Conservation (phyloP, 1,140 invertebrate genomes). For the Tigriopus japonicus region DNA sequence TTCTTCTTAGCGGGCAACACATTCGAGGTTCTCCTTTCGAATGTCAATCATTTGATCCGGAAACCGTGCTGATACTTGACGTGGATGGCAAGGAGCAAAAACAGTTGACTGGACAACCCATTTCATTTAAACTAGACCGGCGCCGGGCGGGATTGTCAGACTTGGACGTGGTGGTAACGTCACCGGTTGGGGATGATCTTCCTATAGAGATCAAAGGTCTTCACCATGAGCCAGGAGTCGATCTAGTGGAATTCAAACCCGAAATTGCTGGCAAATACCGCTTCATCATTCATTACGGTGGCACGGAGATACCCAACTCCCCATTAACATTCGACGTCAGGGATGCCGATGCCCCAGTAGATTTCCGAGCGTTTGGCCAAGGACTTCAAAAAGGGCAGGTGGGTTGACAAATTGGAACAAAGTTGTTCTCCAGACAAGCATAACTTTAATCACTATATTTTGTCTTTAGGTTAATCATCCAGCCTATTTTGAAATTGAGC, state of each 20-base stretch:
- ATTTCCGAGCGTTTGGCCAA: conserved; percentile 1
- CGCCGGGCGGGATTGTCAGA: conserved; percentile 73
- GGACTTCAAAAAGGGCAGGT: conserved; percentile 4
- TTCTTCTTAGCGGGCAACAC: conserved; percentile 71
- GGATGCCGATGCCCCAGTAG: conserved; percentile 14
- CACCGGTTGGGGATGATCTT: conserved; percentile 66
- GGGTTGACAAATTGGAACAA: conserved; percentile 23
- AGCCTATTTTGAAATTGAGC: no score
- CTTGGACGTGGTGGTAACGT: conserved; percentile 65
- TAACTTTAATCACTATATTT: no score
- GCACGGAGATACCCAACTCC: conserved; percentile 36
- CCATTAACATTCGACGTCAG: conserved; percentile 21
- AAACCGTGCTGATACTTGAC: conserved; percentile 34
- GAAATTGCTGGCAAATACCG: conserved; percentile 71
- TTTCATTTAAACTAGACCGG: conserved; percentile 46
- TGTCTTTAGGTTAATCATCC: conserved; percentile 18
- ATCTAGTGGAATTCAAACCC: conserved; percentile 64
- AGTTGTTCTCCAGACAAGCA: conserved; percentile 32
- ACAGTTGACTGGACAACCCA: conserved; percentile 17
- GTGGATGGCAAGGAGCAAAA: conserved; percentile 1
- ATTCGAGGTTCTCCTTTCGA: conserved; percentile 87
- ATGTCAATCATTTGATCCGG: conserved; percentile 82
- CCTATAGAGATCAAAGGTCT: conserved; percentile 50
- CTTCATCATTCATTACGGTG: conserved; percentile 68
- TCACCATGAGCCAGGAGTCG: conserved; percentile 26